A percentile compares a stretch with the other conserved stretches of the same genome.
Evolutionary conservation across 2,888 invertebrate species (phyloP).

Genomic region (Troilus luridus): DNA sequence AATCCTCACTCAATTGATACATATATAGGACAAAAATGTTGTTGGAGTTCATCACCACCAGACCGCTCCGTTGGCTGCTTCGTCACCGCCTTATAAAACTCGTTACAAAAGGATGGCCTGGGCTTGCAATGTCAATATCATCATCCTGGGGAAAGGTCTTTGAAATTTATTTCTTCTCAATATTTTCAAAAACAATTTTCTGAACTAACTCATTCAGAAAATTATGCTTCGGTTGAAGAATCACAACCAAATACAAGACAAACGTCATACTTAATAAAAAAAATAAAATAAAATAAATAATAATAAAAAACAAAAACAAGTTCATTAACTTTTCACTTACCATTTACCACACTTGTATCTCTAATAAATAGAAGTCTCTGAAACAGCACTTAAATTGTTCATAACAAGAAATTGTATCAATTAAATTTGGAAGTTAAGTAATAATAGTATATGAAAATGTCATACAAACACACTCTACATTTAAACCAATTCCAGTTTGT

Average conservation of each 20-base stretch:
- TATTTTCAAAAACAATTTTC: conserved; percentile 40
- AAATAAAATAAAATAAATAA: background rate
- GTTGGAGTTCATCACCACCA: background rate
- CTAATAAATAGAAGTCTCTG: conserved; percentile 45
- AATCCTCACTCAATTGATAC: conserved; percentile 55
- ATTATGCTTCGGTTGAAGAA: conserved; percentile 26
- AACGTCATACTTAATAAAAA: background rate
- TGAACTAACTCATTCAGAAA: conserved; percentile 5
- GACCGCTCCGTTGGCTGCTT: background rate
- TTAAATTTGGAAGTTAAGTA: conserved; percentile 42
- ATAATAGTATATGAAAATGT: background rate
- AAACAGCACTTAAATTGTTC: conserved; percentile 46
- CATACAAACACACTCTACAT: background rate
- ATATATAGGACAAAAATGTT: conserved; percentile 45
- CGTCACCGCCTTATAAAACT: conserved; percentile 18
- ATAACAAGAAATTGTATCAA: conserved; percentile 46
- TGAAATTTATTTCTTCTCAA: conserved; percentile 50
- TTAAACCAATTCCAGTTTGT: background rate
- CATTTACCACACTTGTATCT: conserved; percentile 36
- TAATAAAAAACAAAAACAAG: background rate
- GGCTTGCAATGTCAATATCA: conserved; percentile 39
- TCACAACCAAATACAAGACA: conserved; percentile 8
- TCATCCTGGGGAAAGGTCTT: conserved; percentile 47
- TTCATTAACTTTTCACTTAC: conserved; percentile 19
- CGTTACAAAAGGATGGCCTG: conserved; percentile 28